Percentiles rank a stretch among this genome's conserved stretches.
Conservation (phyloP, 2,113 vertebrate genomes). For the Sminthopsis crassicaudata region DNA sequence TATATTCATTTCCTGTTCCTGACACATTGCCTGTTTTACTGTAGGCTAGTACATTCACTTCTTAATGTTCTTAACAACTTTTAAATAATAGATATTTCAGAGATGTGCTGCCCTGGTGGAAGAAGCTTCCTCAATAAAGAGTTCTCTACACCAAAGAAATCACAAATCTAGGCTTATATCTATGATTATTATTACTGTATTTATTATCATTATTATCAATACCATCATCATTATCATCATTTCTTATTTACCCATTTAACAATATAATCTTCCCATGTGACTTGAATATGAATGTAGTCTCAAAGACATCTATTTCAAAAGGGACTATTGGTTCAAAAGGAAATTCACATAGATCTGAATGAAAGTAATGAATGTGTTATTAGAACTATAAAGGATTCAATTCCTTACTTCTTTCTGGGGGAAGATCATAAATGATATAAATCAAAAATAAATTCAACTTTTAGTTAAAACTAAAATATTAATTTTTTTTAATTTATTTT, state of each 20-base stretch:
- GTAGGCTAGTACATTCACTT: neutral
- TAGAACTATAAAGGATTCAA: neutral
- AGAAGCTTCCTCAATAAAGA: neutral
- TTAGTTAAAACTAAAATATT: neutral
- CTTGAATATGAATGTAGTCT: neutral
- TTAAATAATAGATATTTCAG: neutral
- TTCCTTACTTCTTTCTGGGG: neutral
- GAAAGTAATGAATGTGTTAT: neutral
- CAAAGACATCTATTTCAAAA: neutral
- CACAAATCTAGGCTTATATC: neutral
- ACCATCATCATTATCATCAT: neutral
- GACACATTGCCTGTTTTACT: neutral
- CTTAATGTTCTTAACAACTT: neutral
- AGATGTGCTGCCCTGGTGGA: neutral
- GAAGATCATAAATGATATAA: neutral
- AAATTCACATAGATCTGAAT: neutral
- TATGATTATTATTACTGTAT: neutral
- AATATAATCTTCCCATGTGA: neutral
- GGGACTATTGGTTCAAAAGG: neutral
- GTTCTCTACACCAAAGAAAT: neutral
- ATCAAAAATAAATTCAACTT: neutral
- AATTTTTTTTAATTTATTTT: neutral
- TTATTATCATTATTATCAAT: neutral
- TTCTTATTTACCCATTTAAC: neutral
- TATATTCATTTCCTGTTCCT: neutral